These are phyloP conservation scores for Erebia ligea DNA, from an alignment of 2,888 invertebrate genomes.

Conservation along the genomic window DNA sequence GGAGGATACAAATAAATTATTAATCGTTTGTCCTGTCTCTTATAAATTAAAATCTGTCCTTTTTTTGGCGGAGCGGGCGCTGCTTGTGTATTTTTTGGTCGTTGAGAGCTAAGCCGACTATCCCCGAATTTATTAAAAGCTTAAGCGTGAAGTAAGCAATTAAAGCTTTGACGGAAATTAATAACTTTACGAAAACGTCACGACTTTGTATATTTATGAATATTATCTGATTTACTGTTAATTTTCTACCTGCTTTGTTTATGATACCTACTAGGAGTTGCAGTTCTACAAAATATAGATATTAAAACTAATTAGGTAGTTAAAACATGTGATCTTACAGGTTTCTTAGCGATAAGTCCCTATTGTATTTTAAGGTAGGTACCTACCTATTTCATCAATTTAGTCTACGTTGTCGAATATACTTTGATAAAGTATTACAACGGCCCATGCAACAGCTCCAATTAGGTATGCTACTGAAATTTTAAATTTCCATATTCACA, in stretches of 20 bases:
- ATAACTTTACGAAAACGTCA: constrained; percentile 50
- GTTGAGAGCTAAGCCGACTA: constrained; percentile 73
- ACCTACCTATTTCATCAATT: too few relatives aligned
- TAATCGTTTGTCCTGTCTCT: constrained; percentile 84
- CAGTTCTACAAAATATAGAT: neutral
- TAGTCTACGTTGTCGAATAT: too few relatives aligned
- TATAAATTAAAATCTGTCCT: constrained; percentile 82
- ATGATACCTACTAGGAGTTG: neutral
- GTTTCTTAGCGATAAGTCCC: too few relatives aligned
- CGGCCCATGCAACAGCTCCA: neutral
- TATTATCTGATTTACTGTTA: neutral
- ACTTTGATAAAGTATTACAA: too few relatives aligned
- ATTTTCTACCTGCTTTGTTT: neutral
- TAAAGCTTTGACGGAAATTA: constrained; percentile 81
- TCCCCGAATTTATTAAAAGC: constrained; percentile 80
- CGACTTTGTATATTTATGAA: neutral
- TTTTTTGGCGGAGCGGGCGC: constrained; percentile 72
- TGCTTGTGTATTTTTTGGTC: constrained; percentile 71
- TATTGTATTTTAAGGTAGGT: too few relatives aligned
- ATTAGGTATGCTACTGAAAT: neutral
- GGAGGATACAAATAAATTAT: constrained; percentile 83
- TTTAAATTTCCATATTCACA: neutral
- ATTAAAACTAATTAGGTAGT: neutral
- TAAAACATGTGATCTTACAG: neutral
- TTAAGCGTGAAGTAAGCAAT: constrained; percentile 81